A percentile compares a stretch with the other conserved stretches of the same genome.
phyloP scores from a whole-genome alignment of 2,113 vertebrate species.

The Protobothrops mucrosquamatus region DNA sequence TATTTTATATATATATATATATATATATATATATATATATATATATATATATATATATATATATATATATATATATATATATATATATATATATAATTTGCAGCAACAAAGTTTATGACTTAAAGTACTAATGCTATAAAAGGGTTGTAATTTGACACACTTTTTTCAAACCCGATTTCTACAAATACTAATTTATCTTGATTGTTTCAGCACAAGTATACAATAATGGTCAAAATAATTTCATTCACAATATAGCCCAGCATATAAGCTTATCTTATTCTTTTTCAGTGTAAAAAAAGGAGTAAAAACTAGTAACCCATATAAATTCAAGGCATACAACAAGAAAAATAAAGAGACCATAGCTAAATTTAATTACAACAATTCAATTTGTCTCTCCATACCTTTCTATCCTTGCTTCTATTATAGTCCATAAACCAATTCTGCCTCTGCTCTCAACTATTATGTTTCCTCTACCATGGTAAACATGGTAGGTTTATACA shows the following conservation, averaged over 20 bases:
- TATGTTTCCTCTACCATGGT: not conserved
- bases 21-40: too few relatives aligned
- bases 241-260: slow-evolving; percentile 16
- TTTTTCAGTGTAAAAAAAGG: too few relatives aligned
- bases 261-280: not conserved
- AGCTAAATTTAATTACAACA: not conserved
- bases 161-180: slow-evolving; percentile 30
- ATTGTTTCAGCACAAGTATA: not conserved
- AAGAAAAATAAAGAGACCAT: too few relatives aligned
- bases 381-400: not conserved
- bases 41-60: too few relatives aligned
- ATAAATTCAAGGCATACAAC: too few relatives aligned
- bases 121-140: too few relatives aligned
- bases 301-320: too few relatives aligned
- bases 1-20: too few relatives aligned
- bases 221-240: slow-evolving; percentile 50
- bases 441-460: not conserved
- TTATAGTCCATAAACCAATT: not conserved
- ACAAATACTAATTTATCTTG: slow-evolving; percentile 53
- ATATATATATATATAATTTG: too few relatives aligned
- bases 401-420: not conserved
- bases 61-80: too few relatives aligned
- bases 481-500: not conserved
- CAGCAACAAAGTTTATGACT: slow-evolving; percentile 35
- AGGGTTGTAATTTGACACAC: slow-evolving; percentile 59